Conservation (phyloP, 2,113 vertebrate species). For the Halcyon malimbica region DNA sequence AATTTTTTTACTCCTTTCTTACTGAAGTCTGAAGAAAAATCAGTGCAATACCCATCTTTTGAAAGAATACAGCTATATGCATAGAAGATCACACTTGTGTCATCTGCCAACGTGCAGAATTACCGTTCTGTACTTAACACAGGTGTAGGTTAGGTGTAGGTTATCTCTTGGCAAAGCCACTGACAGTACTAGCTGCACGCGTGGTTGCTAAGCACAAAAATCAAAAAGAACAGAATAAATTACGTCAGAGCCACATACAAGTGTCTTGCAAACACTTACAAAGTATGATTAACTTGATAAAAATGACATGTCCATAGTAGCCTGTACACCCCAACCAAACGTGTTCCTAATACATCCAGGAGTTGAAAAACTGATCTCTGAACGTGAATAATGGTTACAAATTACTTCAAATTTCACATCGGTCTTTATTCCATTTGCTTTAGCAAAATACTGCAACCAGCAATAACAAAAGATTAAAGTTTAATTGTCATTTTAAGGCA, state of each 20-base stretch:
- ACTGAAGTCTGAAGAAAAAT: not conserved
- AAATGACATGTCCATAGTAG: not conserved
- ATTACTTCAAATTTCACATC: not conserved
- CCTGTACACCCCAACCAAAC: not conserved
- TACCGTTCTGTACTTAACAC: not conserved
- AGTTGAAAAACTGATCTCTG: not conserved
- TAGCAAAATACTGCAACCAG: not conserved
- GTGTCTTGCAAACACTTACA: not conserved
- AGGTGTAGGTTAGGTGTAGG: not conserved
- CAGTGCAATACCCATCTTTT: not conserved
- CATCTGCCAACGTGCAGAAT: not conserved
- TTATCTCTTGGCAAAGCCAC: not conserved
- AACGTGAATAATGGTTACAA: not conserved
- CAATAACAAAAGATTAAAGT: not conserved
- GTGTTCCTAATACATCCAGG: not conserved
- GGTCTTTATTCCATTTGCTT: not conserved
- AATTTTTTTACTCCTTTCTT: not conserved
- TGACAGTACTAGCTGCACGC: accelerated
- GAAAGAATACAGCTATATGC: not conserved
- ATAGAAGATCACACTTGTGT: not conserved
- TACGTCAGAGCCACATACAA: not conserved
- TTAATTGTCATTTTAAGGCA: not conserved
- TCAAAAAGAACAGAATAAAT: not conserved
- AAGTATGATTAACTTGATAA: not conserved
- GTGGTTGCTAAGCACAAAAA: not conserved